A percentile compares a stretch with the other conserved stretches of the same genome.
Evolutionary conservation across 2,113 vertebrate species (phyloP).

Genomic region (Atlantisia rogersi): DNA sequence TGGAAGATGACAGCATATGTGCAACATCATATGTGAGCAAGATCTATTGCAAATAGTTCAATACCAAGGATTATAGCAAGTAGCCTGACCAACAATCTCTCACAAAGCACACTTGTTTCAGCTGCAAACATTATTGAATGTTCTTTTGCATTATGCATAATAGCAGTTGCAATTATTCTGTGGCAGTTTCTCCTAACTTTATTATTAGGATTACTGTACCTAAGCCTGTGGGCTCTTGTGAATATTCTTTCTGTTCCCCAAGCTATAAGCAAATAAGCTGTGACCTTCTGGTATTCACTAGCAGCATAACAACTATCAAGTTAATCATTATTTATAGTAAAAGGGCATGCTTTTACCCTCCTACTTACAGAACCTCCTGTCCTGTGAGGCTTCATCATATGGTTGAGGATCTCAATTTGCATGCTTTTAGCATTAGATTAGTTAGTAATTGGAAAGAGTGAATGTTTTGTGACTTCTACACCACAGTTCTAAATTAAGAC

Average conservation of each 20-base stretch:
- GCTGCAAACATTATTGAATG: constrained; percentile 11
- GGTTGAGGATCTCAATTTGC: constrained; percentile 45
- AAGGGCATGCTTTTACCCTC: constrained; percentile 23
- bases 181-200: constrained; percentile 24
- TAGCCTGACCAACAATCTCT: not conserved
- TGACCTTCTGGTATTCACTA: constrained; percentile 18
- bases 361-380: constrained; percentile 10
- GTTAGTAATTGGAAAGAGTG: constrained; percentile 40
- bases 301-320: constrained; percentile 31
- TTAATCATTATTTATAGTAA: constrained; percentile 47
- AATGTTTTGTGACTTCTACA: constrained; percentile 37
- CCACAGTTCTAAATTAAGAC: constrained; percentile 37
- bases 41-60: not conserved
- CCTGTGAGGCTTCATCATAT: constrained; percentile 29
- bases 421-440: constrained; percentile 55
- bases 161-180: constrained; percentile 37
- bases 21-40: not conserved
- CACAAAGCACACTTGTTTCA: not conserved
- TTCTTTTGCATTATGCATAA: constrained; percentile 41
- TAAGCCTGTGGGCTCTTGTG: constrained; percentile 33
- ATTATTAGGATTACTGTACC: constrained; percentile 45
- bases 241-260: constrained; percentile 36
- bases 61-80: not conserved
- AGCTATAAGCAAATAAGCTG: constrained; percentile 31
- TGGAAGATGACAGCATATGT: not conserved